phyloP scores from a whole-genome alignment of 2,888 invertebrate genomes.

The Synanthedon vespiformis region DNA sequence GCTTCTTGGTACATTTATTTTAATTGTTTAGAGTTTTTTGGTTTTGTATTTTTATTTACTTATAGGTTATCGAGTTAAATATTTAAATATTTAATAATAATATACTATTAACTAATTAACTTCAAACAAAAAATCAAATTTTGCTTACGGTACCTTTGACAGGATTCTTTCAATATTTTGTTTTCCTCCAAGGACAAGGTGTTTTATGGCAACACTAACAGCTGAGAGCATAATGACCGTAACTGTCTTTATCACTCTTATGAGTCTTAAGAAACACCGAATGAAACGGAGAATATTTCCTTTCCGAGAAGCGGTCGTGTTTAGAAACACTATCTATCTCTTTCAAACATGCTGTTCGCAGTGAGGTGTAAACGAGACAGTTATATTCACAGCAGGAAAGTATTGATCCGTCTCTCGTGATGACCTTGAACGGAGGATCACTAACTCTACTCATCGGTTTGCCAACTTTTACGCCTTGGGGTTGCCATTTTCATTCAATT shows the following conservation, averaged over 20 bases:
- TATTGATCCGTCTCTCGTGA: conserved; percentile 11
- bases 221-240: not conserved
- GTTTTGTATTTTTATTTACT: too few species aligned
- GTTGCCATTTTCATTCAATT: not conserved
- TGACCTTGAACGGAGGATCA: conserved; percentile 10
- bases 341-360: not conserved
- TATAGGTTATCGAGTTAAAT: too few species aligned
- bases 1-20: too few species aligned
- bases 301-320: too few species aligned
- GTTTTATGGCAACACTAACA: not conserved
- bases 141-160: too few species aligned
- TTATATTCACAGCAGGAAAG: conserved; percentile 1
- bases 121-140: too few species aligned
- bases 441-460: not conserved
- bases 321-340: not conserved
- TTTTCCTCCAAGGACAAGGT: not conserved
- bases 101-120: too few species aligned
- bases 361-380: not conserved
- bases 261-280: too few species aligned
- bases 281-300: too few species aligned
- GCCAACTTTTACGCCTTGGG: not conserved
- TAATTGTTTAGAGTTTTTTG: too few species aligned
- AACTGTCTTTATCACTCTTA: not conserved
- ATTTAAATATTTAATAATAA: too few species aligned
- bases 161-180: too few species aligned